A percentile compares a stretch with the other conserved stretches of the same genome.
Conservation (phyloP, 2,888 invertebrate species). For the Ferdinandea cuprea region DNA sequence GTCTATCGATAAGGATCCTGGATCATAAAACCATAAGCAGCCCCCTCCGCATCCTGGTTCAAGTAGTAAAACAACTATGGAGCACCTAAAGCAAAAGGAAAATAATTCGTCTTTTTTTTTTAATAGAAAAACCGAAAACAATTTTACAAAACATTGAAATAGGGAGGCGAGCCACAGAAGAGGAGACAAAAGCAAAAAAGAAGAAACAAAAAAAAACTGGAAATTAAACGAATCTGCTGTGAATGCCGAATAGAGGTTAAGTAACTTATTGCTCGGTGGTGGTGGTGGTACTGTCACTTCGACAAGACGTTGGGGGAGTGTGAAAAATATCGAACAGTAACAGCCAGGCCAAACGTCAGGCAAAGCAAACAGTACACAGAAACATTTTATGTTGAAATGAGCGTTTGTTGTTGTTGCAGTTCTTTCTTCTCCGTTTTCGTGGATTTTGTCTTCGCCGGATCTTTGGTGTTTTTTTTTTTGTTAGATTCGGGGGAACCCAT, state of each 20-base stretch:
- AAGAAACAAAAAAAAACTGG: slow-evolving; percentile 6
- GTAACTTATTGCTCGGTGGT: slow-evolving; percentile 49
- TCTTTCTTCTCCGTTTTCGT: slow-evolving; percentile 28
- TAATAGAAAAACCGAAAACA: slow-evolving; percentile 11
- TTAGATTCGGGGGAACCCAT: slow-evolving; percentile 67
- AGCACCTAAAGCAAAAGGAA: neutral
- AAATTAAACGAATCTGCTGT: slow-evolving; percentile 44
- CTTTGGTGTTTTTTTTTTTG: slow-evolving; percentile 19
- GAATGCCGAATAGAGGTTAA: slow-evolving; percentile 60
- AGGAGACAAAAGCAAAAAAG: neutral
- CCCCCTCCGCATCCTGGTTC: neutral
- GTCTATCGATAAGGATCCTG: slow-evolving; percentile 4
- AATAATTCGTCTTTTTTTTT: neutral
- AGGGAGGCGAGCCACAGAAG: neutral
- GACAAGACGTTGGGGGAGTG: slow-evolving; percentile 58
- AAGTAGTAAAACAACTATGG: neutral
- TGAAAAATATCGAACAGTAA: slow-evolving; percentile 46
- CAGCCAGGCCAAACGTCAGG: too few species aligned
- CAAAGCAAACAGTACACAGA: slow-evolving; percentile 11
- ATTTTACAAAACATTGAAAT: neutral
- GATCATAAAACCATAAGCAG: slow-evolving; percentile 3
- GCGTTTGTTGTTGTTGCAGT: neutral
- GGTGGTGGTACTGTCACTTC: slow-evolving; percentile 45
- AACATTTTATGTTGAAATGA: slow-evolving; percentile 45
- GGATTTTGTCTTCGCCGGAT: slow-evolving; percentile 29